phyloP scores from a whole-genome alignment of 2,888 invertebrate genomes.

The Sacculina carcini region DNA sequence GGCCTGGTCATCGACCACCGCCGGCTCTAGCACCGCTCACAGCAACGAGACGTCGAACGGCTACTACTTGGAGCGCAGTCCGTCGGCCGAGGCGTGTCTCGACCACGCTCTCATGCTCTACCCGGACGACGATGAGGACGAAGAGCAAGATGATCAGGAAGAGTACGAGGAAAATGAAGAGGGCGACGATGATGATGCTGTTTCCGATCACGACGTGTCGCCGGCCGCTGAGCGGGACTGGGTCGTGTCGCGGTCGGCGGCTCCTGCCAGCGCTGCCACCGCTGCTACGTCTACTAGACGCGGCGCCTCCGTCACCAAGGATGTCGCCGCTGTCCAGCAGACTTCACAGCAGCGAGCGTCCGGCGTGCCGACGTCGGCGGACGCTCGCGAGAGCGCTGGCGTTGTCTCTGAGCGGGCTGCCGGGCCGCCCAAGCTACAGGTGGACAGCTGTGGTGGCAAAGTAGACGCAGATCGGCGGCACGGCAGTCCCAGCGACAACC shows the following conservation, averaged over 20 bases:
- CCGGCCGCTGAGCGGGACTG: background rate
- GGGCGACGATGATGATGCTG: background rate
- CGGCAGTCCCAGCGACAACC: no score
- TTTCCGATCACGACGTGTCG: background rate
- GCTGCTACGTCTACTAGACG: background rate
- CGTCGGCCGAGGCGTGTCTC: conserved; percentile 68
- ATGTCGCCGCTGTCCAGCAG: no score
- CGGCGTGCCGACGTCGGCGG: no score
- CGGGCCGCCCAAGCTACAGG: no score
- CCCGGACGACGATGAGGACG: conserved; percentile 28
- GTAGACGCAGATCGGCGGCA: no score
- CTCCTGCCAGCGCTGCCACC: background rate
- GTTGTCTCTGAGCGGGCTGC: no score
- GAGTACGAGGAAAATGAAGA: background rate
- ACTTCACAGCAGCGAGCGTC: no score
- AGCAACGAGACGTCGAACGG: conserved; percentile 87
- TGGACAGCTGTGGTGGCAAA: no score
- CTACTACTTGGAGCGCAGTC: conserved; percentile 75
- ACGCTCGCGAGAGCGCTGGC: no score
- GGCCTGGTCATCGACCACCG: conserved; percentile 51
- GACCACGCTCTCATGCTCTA: conserved; percentile 47
- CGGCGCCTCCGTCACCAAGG: no score
- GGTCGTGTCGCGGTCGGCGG: background rate
- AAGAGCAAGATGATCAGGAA: background rate
- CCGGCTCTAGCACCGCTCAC: no score